Base-by-base conservation (phyloP, 2,113 vertebrate species). In the Zosterops hypoxanthus region DNA sequence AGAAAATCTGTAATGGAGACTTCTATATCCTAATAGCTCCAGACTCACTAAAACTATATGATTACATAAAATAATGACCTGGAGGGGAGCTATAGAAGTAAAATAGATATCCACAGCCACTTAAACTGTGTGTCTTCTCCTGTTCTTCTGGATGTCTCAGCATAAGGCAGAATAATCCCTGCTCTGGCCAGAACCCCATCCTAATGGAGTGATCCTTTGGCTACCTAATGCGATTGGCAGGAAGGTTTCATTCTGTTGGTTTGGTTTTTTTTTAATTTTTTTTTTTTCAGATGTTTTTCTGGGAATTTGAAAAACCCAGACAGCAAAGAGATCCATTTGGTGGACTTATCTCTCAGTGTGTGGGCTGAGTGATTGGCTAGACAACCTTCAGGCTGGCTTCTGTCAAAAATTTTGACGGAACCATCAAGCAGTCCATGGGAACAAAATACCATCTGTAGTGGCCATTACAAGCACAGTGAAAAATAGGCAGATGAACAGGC, bases 301-400 rank as follows among this genome's bases (percentile, higher is more conserved):
- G 71, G 46, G 59, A 90, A 93, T 92, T 86, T 77, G n/a, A 42
- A 77, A 90, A 82, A 9, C 11, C 23, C 63, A 76, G 76, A 80
- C 18, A 82, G 33, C 13, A 85, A 73, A 77, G 28, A 29, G 23
- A 83, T 82, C 28, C 49, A 64, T 86, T 94, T 92, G 34, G 39
- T 69, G 42, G 68, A 70, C 63, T 93, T 39, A 42, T 36, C 23
- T 77, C 53, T 57, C 55, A 57, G 55, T 9, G 42, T 41, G 79
- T 81, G 92, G 79, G 86, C 79, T 88, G 88, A 90, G 56, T 2
- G 3, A 33, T 66, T 92, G 88, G 88, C 63, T 63, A 86, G 86
- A 90, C 90, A 93, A 61, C 16, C 50, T 80, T 71, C 59, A 70
- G 68, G 78, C 88, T 92, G 79, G 68, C 34, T 90, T 86, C 91